Evolutionary conservation across 35 echinoderm and acorn worm species (phyloP), one percentile per base, ranked within the genome.

Genomic region (Anneissia japonica): DNA sequence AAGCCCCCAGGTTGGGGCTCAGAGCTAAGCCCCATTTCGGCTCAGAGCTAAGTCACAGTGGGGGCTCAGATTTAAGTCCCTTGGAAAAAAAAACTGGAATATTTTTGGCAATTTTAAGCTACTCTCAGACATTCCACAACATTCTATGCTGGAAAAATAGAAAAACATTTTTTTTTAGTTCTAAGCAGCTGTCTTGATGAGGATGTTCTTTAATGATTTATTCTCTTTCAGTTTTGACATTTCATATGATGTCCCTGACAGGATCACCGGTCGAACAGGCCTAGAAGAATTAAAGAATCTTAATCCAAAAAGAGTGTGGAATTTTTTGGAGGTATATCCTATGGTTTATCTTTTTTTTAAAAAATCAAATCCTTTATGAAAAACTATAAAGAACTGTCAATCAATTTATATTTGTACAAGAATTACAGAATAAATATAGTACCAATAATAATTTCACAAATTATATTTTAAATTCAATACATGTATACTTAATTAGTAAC

Each of bases 281-380:
- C 41, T 97, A 31, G 34, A 81, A 23, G 95, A 97, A 79, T 79
- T 97, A 14, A 73, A 85, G 73, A 56, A 45, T 7, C 32, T 97
- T 1, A 97, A 88, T 77, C 91, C 95, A 29, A 16, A 85, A 0
- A 84, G 95, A 41, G n/a, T 75, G 7, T 97, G 95, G 95, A 93
- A 97, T 73, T 93, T 97, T 74, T 78, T 97, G 11, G 93, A 95
- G 90, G 93, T 93, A 32, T 31, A 28, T 83, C 30, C 31, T 14
- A n/a, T n/a, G n/a, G n/a, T n/a, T n/a, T n/a, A n/a, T n/a, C n/a
- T n/a, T n/a, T n/a, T n/a, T n/a, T 13, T 11, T 13, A 13, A 26
- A 56, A 13, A 13, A 56, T 13, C 46, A 56, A 13, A 56, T 56
- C 11, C 46, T 13, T 26, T 26, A 56, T 56, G 46, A 26, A n/a